Base-by-base conservation (phyloP, 2,888 invertebrate species). In the Philereme vetulata region DNA sequence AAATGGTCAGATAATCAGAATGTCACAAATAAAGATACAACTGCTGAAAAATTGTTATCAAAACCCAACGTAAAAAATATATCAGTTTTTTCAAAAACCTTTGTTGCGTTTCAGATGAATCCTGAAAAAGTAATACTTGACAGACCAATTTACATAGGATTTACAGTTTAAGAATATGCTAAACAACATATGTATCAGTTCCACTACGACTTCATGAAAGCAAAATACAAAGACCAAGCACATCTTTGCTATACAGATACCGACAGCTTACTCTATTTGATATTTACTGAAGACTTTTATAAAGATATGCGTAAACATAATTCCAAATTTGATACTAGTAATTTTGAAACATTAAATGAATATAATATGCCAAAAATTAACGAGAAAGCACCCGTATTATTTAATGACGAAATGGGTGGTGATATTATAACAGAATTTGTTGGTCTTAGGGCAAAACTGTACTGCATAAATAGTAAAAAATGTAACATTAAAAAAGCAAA, bases 131-230 rank as follows among this genome's bases (percentile, higher is more conserved):
- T 46, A 5, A 6, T 46, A 9, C 33, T 33, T 34, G 33, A 46
- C 33, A 46, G 33, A 46, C 46, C 46, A 9, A 33, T 46, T 33
- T 33, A 34, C 33, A 34, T 46, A 33, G 33, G 64, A 70, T 61
- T 55, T n/a, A n/a, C 46, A 5, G 46, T 46, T 33, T 33, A 33
- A 33, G 46, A 46, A 9, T 10, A 33, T 33, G 33, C 46, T 33
- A 46, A 46, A 46, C 21, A 7, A 11, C 21, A 21, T 11, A 45
- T 45, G 44, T 45, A 45, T 21, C 21, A 45, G 33, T 46, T 46
- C 3, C 34, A 46, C 8, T 33, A 46, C 10, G 33, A 46, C 9
- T 32, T 33, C 33, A 32, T 33, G 46, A 8, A 33, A 33, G 8
- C 9, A 33, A 46, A 46, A 9, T 40, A 40, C 9, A 9, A 9